A percentile compares a stretch with the other conserved stretches of the same genome.
phyloP scores from a whole-genome alignment of 2,888 invertebrate species.

The Eupithecia inturbata region DNA sequence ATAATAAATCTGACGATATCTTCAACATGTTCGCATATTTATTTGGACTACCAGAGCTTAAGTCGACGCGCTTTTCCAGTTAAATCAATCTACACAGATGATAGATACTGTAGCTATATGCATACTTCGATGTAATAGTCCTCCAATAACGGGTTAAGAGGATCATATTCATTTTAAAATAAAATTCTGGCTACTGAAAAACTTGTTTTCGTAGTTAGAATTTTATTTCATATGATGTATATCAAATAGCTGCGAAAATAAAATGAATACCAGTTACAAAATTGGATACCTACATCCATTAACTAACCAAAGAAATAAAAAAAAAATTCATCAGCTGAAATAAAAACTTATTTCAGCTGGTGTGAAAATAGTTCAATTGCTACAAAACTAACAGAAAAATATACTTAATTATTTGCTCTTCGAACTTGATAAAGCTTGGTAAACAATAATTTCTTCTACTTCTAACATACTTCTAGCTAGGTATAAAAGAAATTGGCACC shows the following conservation, averaged over 20 bases:
- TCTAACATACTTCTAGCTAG: neutral
- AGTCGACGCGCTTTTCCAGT: neutral
- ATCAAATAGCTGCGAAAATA: neutral
- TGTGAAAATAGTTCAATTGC: neutral
- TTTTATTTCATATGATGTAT: no score
- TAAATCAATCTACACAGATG: neutral
- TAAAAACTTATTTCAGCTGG: neutral
- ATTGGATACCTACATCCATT: neutral
- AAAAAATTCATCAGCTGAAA: neutral
- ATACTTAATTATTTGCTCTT: slow-evolving; percentile 4
- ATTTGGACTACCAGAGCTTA: slow-evolving; percentile 9
- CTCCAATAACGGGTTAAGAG: neutral
- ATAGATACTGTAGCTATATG: neutral
- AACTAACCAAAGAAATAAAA: neutral
- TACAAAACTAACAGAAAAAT: neutral
- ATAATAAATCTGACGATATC: slow-evolving; percentile 34
- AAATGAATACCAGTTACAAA: neutral
- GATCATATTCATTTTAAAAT: neutral
- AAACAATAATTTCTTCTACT: neutral
- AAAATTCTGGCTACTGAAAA: neutral
- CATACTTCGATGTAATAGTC: neutral
- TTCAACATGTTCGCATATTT: slow-evolving; percentile 21
- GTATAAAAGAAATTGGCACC: neutral
- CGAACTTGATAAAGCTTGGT: neutral
- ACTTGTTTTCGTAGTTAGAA: no score